Evolutionary conservation across 2,888 invertebrate genomes (phyloP), one percentile per base, ranked within the genome.

Genomic region (Cantharis lateralis): DNA sequence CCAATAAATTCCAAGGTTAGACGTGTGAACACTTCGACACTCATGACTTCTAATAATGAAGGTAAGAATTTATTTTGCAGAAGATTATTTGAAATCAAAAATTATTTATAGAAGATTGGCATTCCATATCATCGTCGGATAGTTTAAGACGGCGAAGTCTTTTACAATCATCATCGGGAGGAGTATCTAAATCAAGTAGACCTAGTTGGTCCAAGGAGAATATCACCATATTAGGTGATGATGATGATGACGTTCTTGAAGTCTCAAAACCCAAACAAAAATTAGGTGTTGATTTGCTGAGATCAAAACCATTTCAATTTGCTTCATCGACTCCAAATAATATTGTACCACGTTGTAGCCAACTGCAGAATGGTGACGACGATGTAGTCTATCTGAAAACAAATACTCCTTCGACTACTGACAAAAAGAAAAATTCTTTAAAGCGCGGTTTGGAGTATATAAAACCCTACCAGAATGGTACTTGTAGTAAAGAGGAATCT

Each of bases 371-470:
- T 70, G 82, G 83, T 15, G 81, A 84, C 66, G 84, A 86, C 76
- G 86, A 87, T 76, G 80, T 87, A 10, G 82, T 80, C 24, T 85
- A 85, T 76, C 81, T 86, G 9, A 32, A 32, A 32, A 83, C 82
- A 72, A 82, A 82, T 72, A 80, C 78, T 4, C 84, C 83, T 75
- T 81, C 84, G 48, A 78, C 83, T 0, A 76, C 73, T 20, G 81
- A 81, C 24, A 86, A 84, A 76, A 81, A 80, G 75, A 11, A 70
- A 5, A 81, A 83, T 72, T 81, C 84, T 9, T 82, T 82, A 62
- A 83, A 79, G 70, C 72, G 62, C 13, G 83, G 82, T 16, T 81
- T 82, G 28, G 82, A 81, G 10, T 82, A 83, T 68, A 81, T 82
- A 18, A 81, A 81, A 15, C 78, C 78, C 32, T 81, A 77, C 62